Evolutionary conservation across 1,140 invertebrate genomes (phyloP).

Genomic region (Cotesia chilonis): DNA sequence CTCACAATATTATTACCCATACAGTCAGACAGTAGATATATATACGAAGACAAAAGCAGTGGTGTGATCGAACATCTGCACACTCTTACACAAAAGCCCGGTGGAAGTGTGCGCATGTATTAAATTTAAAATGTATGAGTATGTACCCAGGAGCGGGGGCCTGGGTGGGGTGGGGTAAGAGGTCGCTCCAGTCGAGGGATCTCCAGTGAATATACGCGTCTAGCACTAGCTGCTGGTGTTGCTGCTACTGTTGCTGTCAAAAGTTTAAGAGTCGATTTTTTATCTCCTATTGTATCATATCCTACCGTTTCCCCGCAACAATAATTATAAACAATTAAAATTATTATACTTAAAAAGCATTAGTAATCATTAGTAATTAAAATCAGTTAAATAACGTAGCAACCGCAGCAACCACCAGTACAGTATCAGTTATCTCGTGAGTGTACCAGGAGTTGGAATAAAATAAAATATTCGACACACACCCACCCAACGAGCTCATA

Average conservation of each 20-base stretch:
- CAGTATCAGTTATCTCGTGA: too few relatives aligned
- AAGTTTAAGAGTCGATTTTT: slow-evolving; percentile 44
- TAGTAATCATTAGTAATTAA: too few relatives aligned
- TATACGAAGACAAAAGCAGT: neutral
- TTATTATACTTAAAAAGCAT: too few relatives aligned
- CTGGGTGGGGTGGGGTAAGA: slow-evolving; percentile 62
- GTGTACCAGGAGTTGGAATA: too few relatives aligned
- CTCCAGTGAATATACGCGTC: slow-evolving; percentile 51
- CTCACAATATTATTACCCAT: neutral
- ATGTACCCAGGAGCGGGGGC: slow-evolving; percentile 30
- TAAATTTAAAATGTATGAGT: neutral
- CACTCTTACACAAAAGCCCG: neutral
- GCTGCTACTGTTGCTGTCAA: slow-evolving; percentile 53
- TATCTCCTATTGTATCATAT: too few relatives aligned
- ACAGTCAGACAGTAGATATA: neutral
- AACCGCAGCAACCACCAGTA: too few relatives aligned
- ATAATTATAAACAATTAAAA: too few relatives aligned
- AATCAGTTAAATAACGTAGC: too few relatives aligned
- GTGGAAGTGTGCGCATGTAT: neutral
- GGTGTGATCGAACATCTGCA: neutral
- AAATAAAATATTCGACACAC: too few relatives aligned
- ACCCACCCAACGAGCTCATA: too few relatives aligned
- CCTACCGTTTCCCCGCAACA: slow-evolving; percentile 33
- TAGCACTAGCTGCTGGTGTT: slow-evolving; percentile 38
- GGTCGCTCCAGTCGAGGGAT: slow-evolving; percentile 56